These are phyloP conservation scores for Oriolus oriolus DNA, from an alignment of 2,113 vertebrate species.

Conservation along the genomic window DNA sequence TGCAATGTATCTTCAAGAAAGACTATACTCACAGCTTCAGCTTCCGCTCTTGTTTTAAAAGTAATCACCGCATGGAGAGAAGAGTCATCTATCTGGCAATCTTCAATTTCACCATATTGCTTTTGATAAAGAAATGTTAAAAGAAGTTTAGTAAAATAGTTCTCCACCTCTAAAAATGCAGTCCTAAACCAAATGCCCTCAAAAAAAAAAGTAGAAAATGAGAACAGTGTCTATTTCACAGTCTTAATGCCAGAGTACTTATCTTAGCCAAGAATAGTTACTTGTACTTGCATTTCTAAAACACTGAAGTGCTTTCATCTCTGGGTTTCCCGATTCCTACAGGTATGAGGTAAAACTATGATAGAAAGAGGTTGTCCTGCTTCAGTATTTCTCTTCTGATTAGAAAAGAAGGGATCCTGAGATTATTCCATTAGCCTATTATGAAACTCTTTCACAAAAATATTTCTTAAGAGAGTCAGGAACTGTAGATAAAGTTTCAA, in stretches of 20 bases:
- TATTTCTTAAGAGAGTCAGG: not conserved
- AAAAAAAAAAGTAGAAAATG: not conserved
- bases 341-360: not conserved
- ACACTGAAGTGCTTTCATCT: accelerated
- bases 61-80: slow-evolving; percentile 86
- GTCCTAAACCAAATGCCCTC: not conserved
- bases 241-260: not conserved
- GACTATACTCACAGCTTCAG: slow-evolving; percentile 84
- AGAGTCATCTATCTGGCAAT: slow-evolving; percentile 89
- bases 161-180: not conserved
- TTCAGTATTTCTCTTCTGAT: not conserved
- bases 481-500: not conserved
- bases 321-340: not conserved
- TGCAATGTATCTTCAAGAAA: not conserved
- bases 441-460: not conserved
- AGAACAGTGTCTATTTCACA: not conserved
- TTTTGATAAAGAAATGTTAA: slow-evolving; percentile 68
- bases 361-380: not conserved
- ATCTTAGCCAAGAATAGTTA: not conserved
- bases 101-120: slow-evolving; percentile 98
- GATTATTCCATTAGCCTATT: not conserved
- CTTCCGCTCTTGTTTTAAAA: slow-evolving; percentile 90
- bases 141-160: slow-evolving; percentile 17
- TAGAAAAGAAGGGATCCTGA: not conserved
- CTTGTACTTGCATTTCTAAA: not conserved